Evolutionary conservation across 2,888 invertebrate genomes (phyloP).

Genomic region (Cataglyphis rosenhaueri): DNA sequence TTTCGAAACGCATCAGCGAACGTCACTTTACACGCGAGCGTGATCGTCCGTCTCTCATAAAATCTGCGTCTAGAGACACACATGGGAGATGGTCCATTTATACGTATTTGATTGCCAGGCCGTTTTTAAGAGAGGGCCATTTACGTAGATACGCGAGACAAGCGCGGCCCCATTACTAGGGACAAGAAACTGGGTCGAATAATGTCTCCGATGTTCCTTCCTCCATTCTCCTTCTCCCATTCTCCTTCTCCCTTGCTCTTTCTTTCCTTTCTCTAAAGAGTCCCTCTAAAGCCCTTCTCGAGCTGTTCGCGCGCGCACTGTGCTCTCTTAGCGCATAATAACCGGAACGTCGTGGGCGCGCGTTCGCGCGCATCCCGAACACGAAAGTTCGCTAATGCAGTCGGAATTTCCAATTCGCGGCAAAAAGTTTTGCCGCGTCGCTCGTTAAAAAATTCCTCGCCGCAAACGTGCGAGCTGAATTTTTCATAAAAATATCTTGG

Average conservation of each 20-base stretch:
- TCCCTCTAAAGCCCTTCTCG: conserved; percentile 34
- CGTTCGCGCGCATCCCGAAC: conserved; percentile 53
- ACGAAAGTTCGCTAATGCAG: conserved; percentile 67
- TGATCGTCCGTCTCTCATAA: background rate
- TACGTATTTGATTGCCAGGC: conserved; percentile 70
- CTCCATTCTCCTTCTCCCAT: too few species aligned
- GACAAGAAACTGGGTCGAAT: conserved; percentile 69
- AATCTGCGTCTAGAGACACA: conserved; percentile 7
- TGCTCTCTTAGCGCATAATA: conserved; percentile 48
- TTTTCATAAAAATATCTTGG: conserved; percentile 53
- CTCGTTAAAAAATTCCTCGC: conserved; percentile 53
- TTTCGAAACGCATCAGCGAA: conserved; percentile 24
- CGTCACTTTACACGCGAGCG: conserved; percentile 1
- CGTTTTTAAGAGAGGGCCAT: conserved; percentile 62
- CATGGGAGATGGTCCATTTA: conserved; percentile 41
- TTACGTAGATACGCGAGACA: conserved; percentile 59
- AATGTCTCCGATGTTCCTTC: conserved; percentile 55
- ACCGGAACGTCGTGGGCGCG: background rate
- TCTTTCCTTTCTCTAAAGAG: background rate
- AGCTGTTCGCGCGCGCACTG: conserved; percentile 40
- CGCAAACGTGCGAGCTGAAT: conserved; percentile 51
- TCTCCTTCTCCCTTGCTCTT: background rate
- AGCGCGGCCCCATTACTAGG: conserved; percentile 47
- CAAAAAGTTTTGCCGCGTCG: conserved; percentile 49
- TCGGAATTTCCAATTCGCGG: conserved; percentile 48